A percentile compares a stretch with the other conserved stretches of the same genome.
Conservation (phyloP, 1,140 invertebrate genomes). For the Drosophila lacertosa region DNA sequence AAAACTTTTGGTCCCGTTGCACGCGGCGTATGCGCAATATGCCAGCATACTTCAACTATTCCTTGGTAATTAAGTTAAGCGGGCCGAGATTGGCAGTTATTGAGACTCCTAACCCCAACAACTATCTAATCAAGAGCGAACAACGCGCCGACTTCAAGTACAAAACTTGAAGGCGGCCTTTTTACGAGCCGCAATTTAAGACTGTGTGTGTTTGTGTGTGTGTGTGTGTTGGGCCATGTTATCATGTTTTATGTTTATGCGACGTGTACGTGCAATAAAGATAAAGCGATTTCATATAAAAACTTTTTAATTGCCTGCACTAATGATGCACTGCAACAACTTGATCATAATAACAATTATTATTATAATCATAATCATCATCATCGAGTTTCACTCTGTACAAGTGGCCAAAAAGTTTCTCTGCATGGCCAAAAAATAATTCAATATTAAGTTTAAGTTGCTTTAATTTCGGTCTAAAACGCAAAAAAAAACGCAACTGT, state of each 20-base stretch:
- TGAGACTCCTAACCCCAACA: slow-evolving; percentile 41
- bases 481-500: not conserved
- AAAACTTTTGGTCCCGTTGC: slow-evolving; percentile 14
- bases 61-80: slow-evolving; percentile 35
- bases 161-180: slow-evolving; percentile 25
- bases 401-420: slow-evolving; percentile 21
- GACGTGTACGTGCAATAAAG: slow-evolving; percentile 80
- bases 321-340: slow-evolving; percentile 81
- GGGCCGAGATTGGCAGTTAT: slow-evolving; percentile 28
- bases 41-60: slow-evolving; percentile 10
- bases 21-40: slow-evolving; percentile 36
- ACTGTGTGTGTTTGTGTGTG: slow-evolving; percentile 3
- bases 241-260: slow-evolving; percentile 81
- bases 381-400: slow-evolving; percentile 49
- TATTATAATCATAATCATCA: slow-evolving; percentile 65
- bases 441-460: not conserved
- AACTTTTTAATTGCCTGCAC: slow-evolving; percentile 83
- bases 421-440: not conserved
- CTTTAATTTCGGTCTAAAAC: not conserved
- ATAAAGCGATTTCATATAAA: slow-evolving; percentile 79
- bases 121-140: slow-evolving; percentile 51
- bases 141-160: slow-evolving; percentile 1
- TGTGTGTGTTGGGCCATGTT: slow-evolving; percentile 41
- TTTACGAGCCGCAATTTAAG: slow-evolving; percentile 11
- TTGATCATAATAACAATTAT: slow-evolving; percentile 59